A percentile compares a stretch with the other conserved stretches of the same genome.
Evolutionary conservation across 2,113 vertebrate genomes (phyloP).

Genomic region (Xiphophorus maculatus): DNA sequence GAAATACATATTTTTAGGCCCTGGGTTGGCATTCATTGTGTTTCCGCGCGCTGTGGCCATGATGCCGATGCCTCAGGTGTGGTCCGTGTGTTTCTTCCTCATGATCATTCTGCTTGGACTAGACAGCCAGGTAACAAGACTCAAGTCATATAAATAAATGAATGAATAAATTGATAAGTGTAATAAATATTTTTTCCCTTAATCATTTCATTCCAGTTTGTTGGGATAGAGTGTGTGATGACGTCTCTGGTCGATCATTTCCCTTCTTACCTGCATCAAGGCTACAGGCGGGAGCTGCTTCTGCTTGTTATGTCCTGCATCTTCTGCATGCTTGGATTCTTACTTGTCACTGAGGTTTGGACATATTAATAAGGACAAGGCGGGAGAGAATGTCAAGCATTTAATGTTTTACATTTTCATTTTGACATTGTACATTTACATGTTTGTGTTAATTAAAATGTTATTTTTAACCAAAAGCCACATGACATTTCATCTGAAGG

Average conservation of each 20-base stretch:
- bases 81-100: constrained; percentile 69
- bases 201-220: constrained; percentile 47
- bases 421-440: too few species aligned
- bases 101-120: constrained; percentile 72
- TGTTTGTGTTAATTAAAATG: neutral
- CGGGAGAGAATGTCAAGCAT: neutral
- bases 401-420: too few species aligned
- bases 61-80: constrained; percentile 72
- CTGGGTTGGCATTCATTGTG: constrained; percentile 70
- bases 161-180: neutral
- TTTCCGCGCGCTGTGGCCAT: constrained; percentile 71
- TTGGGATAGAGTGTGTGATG: constrained; percentile 70
- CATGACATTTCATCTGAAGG: constrained; percentile 35
- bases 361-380: too few species aligned
- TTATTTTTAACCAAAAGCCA: neutral
- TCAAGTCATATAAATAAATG: neutral
- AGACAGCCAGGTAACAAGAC: constrained; percentile 62
- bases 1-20: constrained; percentile 37
- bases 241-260: constrained; percentile 66
- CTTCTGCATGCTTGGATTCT: constrained; percentile 60
- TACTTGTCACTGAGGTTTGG: constrained; percentile 64
- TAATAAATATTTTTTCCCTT: neutral
- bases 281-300: constrained; percentile 60
- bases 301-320: constrained; percentile 53
- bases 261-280: constrained; percentile 43